A percentile compares a stretch with the other conserved stretches of the same genome.
phyloP scores from a whole-genome alignment of 1,140 invertebrate species.

The Camponotus floridanus region DNA sequence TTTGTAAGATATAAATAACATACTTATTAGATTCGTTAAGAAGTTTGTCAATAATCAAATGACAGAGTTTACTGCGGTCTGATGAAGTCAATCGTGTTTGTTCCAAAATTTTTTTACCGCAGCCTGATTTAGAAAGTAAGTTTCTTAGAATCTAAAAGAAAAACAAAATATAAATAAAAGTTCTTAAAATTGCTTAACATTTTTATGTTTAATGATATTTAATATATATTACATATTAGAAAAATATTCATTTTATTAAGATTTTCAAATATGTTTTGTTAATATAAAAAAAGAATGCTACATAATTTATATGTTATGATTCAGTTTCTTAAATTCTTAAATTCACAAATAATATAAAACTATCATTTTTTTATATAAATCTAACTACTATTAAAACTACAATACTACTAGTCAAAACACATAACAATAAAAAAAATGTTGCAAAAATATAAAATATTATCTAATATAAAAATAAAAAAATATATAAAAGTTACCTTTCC shows the following conservation, averaged over 20 bases:
- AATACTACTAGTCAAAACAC: background rate
- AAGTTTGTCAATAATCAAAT: slow-evolving; percentile 16
- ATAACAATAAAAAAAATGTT: background rate
- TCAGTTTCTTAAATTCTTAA: too few species aligned
- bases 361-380: too few species aligned
- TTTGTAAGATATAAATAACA: background rate
- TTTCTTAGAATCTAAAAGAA: background rate
- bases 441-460: background rate
- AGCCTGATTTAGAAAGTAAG: background rate
- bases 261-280: background rate
- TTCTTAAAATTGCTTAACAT: background rate
- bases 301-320: too few species aligned
- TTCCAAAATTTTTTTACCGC: background rate
- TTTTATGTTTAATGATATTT: too few species aligned
- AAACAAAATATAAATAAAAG: background rate
- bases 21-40: slow-evolving; percentile 1
- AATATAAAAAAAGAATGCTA: background rate
- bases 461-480: too few species aligned
- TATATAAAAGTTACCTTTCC: background rate
- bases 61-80: slow-evolving; percentile 8
- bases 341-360: too few species aligned
- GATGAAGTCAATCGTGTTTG: background rate
- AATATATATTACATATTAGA: too few species aligned
- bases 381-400: too few species aligned
- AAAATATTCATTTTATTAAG: too few species aligned